Base-by-base conservation (phyloP, 2,888 invertebrate species). In the Ochropacha duplaris region DNA sequence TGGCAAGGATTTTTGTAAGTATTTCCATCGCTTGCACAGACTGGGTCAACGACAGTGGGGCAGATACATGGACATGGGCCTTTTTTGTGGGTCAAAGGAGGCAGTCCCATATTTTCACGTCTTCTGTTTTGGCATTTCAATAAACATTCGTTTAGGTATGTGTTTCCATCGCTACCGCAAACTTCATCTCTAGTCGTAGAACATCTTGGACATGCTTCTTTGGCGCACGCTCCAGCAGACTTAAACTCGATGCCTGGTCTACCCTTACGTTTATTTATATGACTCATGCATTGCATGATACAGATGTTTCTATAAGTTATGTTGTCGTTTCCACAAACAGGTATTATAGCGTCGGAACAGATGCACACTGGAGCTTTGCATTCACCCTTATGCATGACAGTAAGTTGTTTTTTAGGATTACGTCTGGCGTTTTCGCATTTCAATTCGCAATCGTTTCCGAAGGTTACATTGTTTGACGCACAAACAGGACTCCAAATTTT, bases 221-320 rank as follows among this genome's bases (percentile, higher is more conserved):
- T 65, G 8, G 57, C 22, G 57, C 80, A 82, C 61, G 73, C 57
- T 31, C 58, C 81, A 51, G 9, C 49, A 59, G n/a, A 51, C 26
- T 57, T 61, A 51, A 56, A 58, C 56, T 26, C 60, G 24, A 69
- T 74, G 56, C 16, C 58, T 39, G 31, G 67, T 60, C 50, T n/a
- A n/a, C n/a, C n/a, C n/a, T n/a, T n/a, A n/a, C n/a, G n/a, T n/a
- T n/a, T n/a, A n/a, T n/a, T n/a, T n/a, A n/a, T n/a, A n/a, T n/a
- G n/a, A n/a, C n/a, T n/a, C n/a, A n/a, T 31, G 50, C 81, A 84
- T 51, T 76, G 62, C 34, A 83, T 57, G 8, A 69, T 6, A 56
- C 86, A 86, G 0, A 69, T 57, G 55, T 83, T 84, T 19, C 55
- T 63, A 59, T 84, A 84, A 0, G 82, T 80, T n/a, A 58, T 68